A percentile compares a stretch with the other conserved stretches of the same genome.
Evolutionary conservation across 2,888 invertebrate genomes (phyloP).

Genomic region (Eucera pruinosa): DNA sequence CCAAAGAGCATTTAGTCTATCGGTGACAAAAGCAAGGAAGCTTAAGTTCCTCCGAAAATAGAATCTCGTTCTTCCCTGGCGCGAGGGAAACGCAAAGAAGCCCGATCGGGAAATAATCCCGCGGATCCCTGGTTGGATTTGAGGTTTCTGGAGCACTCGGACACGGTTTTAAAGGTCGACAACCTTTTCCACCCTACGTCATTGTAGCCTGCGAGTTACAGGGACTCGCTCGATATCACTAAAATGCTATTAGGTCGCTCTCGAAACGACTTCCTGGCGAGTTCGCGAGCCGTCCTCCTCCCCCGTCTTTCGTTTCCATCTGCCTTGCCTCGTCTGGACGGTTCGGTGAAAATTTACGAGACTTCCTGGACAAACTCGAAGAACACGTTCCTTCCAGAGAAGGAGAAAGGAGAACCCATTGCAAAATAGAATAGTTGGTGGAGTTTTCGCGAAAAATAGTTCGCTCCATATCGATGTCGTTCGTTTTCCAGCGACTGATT

Average conservation of each 20-base stretch:
- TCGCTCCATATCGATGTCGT: background rate
- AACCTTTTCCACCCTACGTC: slow-evolving; percentile 62
- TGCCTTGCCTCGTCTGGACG: background rate
- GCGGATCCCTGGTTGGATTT: slow-evolving; percentile 41
- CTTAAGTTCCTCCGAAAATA: slow-evolving; percentile 36
- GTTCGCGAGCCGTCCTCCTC: slow-evolving; percentile 2
- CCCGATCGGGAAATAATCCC: slow-evolving; percentile 40
- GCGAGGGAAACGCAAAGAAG: background rate
- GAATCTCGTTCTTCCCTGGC: slow-evolving; percentile 6
- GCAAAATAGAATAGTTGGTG: background rate
- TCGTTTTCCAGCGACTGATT: background rate
- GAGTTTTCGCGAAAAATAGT: background rate
- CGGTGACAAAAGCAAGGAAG: slow-evolving; percentile 25
- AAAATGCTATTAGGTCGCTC: slow-evolving; percentile 69
- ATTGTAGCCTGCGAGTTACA: slow-evolving; percentile 48
- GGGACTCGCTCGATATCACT: slow-evolving; percentile 69
- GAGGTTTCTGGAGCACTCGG: slow-evolving; percentile 73
- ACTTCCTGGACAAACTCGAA: slow-evolving; percentile 29
- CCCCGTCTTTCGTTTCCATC: slow-evolving; percentile 29
- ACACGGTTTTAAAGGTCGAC: slow-evolving; percentile 68
- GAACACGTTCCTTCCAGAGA: background rate
- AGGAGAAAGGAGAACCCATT: background rate
- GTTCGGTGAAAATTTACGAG: slow-evolving; percentile 41
- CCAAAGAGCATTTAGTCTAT: background rate
- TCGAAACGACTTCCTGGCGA: slow-evolving; percentile 60